These are phyloP conservation scores for Ophion slaviceki DNA, from an alignment of 2,888 invertebrate genomes.

Conservation along the genomic window DNA sequence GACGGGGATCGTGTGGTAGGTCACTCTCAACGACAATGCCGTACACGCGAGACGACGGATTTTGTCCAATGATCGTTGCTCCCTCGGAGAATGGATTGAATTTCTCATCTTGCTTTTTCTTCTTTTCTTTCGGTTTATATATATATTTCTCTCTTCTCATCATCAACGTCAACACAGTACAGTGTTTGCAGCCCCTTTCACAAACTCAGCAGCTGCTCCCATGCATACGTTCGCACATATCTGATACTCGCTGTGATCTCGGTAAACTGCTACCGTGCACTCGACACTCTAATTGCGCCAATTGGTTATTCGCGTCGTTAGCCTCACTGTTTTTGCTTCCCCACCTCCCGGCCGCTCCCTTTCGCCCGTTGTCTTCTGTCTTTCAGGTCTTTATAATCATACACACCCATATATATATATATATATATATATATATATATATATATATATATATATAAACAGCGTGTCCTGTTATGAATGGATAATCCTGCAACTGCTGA, in stretches of 20 bases:
- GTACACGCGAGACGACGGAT: constrained; percentile 23
- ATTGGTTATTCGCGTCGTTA: constrained; percentile 70
- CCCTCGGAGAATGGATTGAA: constrained; percentile 42
- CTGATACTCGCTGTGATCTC: constrained; percentile 66
- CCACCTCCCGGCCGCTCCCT: constrained; percentile 34
- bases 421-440: too few species aligned
- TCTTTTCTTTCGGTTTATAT: neutral
- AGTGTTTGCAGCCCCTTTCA: constrained; percentile 40
- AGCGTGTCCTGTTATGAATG: too few species aligned
- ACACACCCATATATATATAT: neutral
- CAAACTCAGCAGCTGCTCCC: constrained; percentile 40
- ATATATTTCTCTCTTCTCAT: constrained; percentile 34
- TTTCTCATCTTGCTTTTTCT: constrained; percentile 23
- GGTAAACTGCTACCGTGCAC: constrained; percentile 66
- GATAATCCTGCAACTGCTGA: too few species aligned
- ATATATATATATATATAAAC: too few species aligned
- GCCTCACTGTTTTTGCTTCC: constrained; percentile 20
- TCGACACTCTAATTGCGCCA: constrained; percentile 75
- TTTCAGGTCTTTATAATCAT: neutral
- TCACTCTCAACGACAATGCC: too few species aligned
- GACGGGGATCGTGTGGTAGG: too few species aligned
- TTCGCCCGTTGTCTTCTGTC: neutral
- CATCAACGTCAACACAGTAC: constrained; percentile 62
- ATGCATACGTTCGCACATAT: constrained; percentile 69
- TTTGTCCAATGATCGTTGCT: constrained; percentile 28